Conservation (phyloP, 2,888 invertebrate genomes). For the Anagyrus pseudococci region DNA sequence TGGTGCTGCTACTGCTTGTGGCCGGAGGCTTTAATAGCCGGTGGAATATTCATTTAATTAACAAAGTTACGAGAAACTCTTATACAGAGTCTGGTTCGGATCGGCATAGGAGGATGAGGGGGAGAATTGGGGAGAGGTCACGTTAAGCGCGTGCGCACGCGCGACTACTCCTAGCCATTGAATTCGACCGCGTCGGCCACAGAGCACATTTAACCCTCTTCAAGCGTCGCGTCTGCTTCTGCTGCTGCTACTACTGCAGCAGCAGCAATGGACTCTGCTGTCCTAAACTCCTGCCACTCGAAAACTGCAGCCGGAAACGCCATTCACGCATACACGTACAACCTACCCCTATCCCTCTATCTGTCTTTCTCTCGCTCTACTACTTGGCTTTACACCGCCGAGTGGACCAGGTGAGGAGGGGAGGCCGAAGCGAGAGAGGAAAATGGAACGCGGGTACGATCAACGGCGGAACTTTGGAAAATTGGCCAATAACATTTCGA, state of each 20-base stretch:
- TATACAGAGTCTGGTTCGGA: neutral
- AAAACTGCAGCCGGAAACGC: too few species aligned
- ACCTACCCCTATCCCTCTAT: neutral
- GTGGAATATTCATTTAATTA: conserved; percentile 31
- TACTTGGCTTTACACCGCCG: conserved; percentile 10
- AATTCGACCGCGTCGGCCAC: conserved; percentile 18
- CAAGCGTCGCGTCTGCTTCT: neutral
- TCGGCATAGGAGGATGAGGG: neutral
- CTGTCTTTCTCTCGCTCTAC: too few species aligned
- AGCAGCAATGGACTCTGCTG: neutral
- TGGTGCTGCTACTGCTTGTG: too few species aligned
- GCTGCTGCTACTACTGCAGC: neutral
- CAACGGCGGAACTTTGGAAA: conserved; percentile 26
- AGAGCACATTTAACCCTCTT: conserved; percentile 22
- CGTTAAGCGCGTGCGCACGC: neutral
- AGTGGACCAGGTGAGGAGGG: too few species aligned
- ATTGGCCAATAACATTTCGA: conserved; percentile 34
- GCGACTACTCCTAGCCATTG: conserved; percentile 1
- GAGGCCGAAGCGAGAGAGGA: neutral
- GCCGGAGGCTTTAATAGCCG: conserved; percentile 12
- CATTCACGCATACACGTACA: neutral
- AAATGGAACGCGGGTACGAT: conserved; percentile 1
- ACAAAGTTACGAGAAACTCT: conserved; percentile 29
- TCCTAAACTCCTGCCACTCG: conserved; percentile 13
- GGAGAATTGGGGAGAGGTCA: neutral